These are phyloP conservation scores for Callionymus lyra DNA, from an alignment of 2,113 vertebrate species.

Conservation along the genomic window DNA sequence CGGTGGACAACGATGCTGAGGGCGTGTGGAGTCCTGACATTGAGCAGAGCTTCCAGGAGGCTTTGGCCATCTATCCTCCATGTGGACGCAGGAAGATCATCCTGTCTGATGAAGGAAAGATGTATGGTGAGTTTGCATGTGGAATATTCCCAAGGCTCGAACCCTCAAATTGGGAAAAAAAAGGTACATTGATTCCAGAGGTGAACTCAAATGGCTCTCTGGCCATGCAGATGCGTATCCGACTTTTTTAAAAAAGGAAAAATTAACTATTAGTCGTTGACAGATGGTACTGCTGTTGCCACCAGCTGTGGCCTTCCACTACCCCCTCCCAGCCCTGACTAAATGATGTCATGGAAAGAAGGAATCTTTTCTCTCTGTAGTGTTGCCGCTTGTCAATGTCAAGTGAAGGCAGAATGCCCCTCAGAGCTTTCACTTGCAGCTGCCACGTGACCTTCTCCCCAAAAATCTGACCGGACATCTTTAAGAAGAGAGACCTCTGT, in stretches of 20 bases:
- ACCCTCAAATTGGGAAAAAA: too few species aligned
- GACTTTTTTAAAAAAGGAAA: slow-evolving; percentile 72
- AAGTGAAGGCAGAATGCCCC: slow-evolving; percentile 68
- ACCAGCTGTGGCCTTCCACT: slow-evolving; percentile 79
- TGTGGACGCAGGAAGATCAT: slow-evolving; percentile 99
- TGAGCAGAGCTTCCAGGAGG: slow-evolving; percentile 99
- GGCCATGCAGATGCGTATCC: slow-evolving; percentile 29
- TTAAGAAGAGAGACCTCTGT: too few species aligned
- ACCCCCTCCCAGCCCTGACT: slow-evolving; percentile 57
- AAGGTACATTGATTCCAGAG: neutral
- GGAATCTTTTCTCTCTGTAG: slow-evolving; percentile 72
- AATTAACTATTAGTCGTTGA: slow-evolving; percentile 71
- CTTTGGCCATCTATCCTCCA: slow-evolving; percentile 96
- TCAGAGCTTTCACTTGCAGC: slow-evolving; percentile 67
- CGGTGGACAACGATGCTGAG: slow-evolving; percentile 94
- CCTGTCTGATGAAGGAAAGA: slow-evolving; percentile 98
- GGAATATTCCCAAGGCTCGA: too few species aligned
- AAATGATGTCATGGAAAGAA: slow-evolving; percentile 85
- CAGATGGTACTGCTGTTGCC: slow-evolving; percentile 87
- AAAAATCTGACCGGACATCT: slow-evolving; percentile 18
- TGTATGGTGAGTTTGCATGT: slow-evolving; percentile 88
- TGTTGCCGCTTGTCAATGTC: slow-evolving; percentile 70
- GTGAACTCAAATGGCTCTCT: slow-evolving; percentile 3
- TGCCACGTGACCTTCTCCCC: slow-evolving; percentile 70
- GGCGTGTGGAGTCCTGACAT: slow-evolving; percentile 99